Evolutionary conservation across 2,888 invertebrate species (phyloP), one percentile per base, ranked within the genome.

Genomic region (Callyntrura guangdongensis): DNA sequence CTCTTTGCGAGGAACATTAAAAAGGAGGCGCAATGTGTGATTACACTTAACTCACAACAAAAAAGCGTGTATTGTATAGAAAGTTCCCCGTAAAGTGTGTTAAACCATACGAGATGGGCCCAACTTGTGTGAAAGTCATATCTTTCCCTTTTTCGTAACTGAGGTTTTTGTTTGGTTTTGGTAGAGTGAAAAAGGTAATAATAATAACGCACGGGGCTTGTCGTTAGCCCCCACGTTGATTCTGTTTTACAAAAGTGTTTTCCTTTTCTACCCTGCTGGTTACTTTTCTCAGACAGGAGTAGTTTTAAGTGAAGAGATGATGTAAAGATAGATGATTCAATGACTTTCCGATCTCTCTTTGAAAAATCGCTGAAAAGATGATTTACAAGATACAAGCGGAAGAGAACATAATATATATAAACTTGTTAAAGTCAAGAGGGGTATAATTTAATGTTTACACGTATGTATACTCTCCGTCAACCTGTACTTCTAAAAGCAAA

Each of bases 291-390:
- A 77, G 5, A 49, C 25, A 14, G 14, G 56, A n/a, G 9, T 56
- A 14, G 56, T n/a, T 12, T 9, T 56, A 56, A 11, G 56, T 12
- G n/a, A n/a, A 11, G 22, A 17, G 47, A 79, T 11, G 53, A 22
- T 56, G 79, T 56, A 22, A 20, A 53, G 25, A 49, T 79, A 53
- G 25, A 79, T 79, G 17, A n/a, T 61, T 56, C 53, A 11, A 79
- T 22, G 79, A 49, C 53, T 56, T 79, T 53, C 22, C 56, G 53
- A 56, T 79, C 79, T 53, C 56, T n/a, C n/a, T 53, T 56, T 79
- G 2, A 22, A 79, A 56, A 49, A 49, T 79, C 79, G 49, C 56
- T 79, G 14, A 12, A 49, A 20, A 2, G 25, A 79, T 22, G 47
- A 12, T 20, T 17, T 20, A 20, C 8, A 5, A 20, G 20, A 17